Percentiles rank a stretch among this genome's conserved stretches.
Evolutionary conservation across 1,140 invertebrate species (phyloP).

Genomic region (Bombus haemorrhoidalis): DNA sequence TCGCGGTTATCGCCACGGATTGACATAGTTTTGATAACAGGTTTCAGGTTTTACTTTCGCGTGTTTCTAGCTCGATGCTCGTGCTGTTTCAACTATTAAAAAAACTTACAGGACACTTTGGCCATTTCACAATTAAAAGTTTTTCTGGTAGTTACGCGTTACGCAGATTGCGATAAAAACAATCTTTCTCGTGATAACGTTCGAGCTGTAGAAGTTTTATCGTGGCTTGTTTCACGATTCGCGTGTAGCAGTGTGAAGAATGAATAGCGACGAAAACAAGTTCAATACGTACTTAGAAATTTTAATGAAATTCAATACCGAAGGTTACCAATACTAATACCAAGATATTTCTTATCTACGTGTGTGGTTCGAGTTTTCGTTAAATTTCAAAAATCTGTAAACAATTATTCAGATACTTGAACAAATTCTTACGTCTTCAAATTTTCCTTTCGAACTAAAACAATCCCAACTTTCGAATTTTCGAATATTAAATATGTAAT

Average conservation of each 20-base stretch:
- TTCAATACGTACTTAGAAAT: too few relatives aligned
- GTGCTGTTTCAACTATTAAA: not conserved
- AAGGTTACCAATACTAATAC: too few relatives aligned
- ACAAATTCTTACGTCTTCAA: too few relatives aligned
- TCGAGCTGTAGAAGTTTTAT: not conserved
- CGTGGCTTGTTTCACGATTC: not conserved
- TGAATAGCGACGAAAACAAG: not conserved
- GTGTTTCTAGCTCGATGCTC: not conserved
- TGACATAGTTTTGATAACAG: not conserved
- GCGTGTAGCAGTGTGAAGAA: not conserved
- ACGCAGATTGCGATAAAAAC: conserved; percentile 1
- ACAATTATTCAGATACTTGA: too few relatives aligned
- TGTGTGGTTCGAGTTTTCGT: too few relatives aligned
- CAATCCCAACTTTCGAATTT: too few relatives aligned
- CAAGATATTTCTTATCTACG: too few relatives aligned
- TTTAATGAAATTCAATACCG: too few relatives aligned
- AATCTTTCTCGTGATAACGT: not conserved
- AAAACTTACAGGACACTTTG: not conserved
- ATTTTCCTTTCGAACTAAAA: too few relatives aligned
- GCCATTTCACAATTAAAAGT: not conserved
- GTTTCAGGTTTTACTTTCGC: not conserved
- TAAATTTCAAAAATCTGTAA: too few relatives aligned
- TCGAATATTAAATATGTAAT: too few relatives aligned
- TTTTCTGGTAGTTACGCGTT: not conserved
- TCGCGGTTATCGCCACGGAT: not conserved